A percentile compares a stretch with the other conserved stretches of the same genome.
phyloP scores from a whole-genome alignment of 2,888 invertebrate species.

The Microplitis deprimator region DNA sequence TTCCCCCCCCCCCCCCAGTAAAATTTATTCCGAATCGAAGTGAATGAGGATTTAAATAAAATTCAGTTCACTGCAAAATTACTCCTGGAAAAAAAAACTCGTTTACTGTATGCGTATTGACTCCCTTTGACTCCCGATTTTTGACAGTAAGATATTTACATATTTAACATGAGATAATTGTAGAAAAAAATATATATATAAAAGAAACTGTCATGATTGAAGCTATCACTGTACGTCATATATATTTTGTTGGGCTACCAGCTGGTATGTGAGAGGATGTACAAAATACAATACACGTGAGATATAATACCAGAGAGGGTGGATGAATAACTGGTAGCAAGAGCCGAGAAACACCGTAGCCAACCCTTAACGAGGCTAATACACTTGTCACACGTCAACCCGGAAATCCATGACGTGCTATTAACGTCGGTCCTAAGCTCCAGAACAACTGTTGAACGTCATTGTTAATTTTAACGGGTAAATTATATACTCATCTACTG shows the following conservation, averaged over 20 bases:
- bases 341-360: conserved; percentile 49
- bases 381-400: conserved; percentile 41
- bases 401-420: conserved; percentile 38
- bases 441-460: conserved; percentile 67
- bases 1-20: too few relatives aligned
- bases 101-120: too few relatives aligned
- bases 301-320: neutral
- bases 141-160: too few relatives aligned
- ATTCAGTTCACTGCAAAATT: too few relatives aligned
- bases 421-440: conserved; percentile 35
- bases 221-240: too few relatives aligned
- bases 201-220: too few relatives aligned
- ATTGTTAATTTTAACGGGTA: conserved; percentile 56
- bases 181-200: too few relatives aligned
- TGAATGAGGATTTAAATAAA: too few relatives aligned
- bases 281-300: neutral
- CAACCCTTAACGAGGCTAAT: conserved; percentile 61
- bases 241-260: neutral
- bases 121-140: too few relatives aligned
- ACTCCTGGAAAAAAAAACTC: too few relatives aligned
- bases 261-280: conserved; percentile 2
- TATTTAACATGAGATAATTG: too few relatives aligned
- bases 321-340: conserved; percentile 33
- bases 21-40: too few relatives aligned
- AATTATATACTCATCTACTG: conserved; percentile 8